These are phyloP conservation scores for Psilopsiagon aymara DNA, from an alignment of 2,113 vertebrate species.

Conservation along the genomic window DNA sequence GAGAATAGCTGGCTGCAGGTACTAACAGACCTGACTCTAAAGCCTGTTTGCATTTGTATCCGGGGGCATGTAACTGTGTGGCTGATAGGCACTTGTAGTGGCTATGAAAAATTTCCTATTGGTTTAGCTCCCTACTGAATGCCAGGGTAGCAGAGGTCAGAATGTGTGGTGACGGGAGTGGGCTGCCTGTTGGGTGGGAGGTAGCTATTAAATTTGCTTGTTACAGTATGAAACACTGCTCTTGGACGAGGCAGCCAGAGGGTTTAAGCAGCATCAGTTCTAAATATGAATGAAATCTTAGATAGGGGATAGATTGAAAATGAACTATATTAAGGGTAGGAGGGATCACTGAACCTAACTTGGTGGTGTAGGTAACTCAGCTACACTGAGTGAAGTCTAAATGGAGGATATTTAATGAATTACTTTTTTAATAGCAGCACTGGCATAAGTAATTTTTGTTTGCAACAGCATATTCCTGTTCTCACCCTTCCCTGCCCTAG, in stretches of 20 bases:
- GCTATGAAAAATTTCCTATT: constrained; percentile 12
- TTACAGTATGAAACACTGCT: neutral
- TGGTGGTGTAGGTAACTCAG: neutral
- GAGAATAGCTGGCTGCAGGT: constrained; percentile 1
- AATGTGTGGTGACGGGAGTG: neutral
- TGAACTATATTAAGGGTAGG: neutral
- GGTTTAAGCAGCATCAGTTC: neutral
- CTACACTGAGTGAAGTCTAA: neutral
- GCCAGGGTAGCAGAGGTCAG: neutral
- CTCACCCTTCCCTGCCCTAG: neutral
- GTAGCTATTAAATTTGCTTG: neutral
- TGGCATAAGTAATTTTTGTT: neutral
- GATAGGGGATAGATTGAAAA: neutral
- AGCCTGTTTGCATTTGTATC: neutral
- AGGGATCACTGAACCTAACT: neutral
- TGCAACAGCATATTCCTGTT: neutral
- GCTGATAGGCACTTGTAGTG: neutral
- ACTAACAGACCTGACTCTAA: neutral
- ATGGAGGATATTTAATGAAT: neutral
- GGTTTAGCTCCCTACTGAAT: neutral
- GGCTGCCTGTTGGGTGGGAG: neutral
- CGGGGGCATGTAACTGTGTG: neutral
- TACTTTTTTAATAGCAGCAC: neutral
- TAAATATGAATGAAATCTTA: neutral
- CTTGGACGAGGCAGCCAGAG: neutral